A percentile compares a stretch with the other conserved stretches of the same genome.
phyloP scores from a whole-genome alignment of 2,888 invertebrate genomes.

The Tinea pellionella region DNA sequence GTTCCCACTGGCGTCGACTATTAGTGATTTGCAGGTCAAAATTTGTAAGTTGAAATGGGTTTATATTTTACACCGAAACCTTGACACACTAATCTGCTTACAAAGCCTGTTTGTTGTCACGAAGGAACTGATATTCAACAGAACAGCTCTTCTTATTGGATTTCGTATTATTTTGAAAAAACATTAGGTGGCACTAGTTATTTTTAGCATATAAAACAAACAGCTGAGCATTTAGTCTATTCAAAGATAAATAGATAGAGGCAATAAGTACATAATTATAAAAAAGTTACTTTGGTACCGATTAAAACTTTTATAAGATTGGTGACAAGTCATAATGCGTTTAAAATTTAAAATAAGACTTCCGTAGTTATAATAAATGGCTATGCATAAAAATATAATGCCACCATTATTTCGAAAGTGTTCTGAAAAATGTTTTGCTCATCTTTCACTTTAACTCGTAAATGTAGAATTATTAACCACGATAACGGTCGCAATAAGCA shows the following conservation, averaged over 20 bases:
- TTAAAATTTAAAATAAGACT: not conserved
- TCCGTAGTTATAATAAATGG: not conserved
- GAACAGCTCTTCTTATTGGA: not conserved
- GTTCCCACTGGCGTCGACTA: too few relatives aligned
- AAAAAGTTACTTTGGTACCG: too few relatives aligned
- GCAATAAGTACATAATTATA: too few relatives aligned
- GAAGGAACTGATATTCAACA: not conserved
- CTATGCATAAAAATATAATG: not conserved
- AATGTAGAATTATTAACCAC: not conserved
- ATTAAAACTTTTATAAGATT: too few relatives aligned
- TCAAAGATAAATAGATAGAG: too few relatives aligned
- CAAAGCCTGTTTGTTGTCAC: conserved; percentile 16
- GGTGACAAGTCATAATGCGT: too few relatives aligned
- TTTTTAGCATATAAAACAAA: too few relatives aligned
- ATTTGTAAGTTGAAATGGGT: not conserved
- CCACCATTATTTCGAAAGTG: not conserved
- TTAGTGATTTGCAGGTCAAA: not conserved
- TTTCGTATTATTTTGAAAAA: not conserved
- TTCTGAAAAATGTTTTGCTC: not conserved
- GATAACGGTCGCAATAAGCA: not conserved
- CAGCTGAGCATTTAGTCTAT: too few relatives aligned
- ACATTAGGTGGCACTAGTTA: not conserved
- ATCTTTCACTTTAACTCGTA: not conserved
- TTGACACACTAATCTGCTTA: conserved; percentile 19
- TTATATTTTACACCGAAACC: conserved; percentile 12